Conservation (phyloP, 2,888 invertebrate genomes). For the Drosophila leonis region DNA sequence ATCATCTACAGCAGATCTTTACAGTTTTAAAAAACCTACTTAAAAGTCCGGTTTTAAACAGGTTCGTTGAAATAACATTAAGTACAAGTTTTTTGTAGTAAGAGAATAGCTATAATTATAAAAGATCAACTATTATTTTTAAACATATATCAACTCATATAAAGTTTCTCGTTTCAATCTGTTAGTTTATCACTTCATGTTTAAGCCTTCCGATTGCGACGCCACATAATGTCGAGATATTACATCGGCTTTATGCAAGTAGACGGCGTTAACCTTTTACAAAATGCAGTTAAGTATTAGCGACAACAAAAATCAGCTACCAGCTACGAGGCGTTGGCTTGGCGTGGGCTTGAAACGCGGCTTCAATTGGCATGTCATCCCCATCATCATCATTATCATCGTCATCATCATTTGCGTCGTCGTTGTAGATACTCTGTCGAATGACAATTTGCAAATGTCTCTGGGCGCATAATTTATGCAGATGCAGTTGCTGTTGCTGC, state of each 20-base stretch:
- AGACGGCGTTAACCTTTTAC: slow-evolving; percentile 57
- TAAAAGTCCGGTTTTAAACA: background rate
- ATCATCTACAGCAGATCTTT: background rate
- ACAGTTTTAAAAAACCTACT: background rate
- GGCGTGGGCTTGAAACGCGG: slow-evolving; percentile 49
- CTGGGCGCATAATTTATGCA: slow-evolving; percentile 75
- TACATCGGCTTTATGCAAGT: slow-evolving; percentile 32
- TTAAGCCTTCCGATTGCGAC: background rate
- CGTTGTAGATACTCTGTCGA: slow-evolving; percentile 40
- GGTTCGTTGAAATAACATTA: background rate
- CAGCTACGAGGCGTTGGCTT: slow-evolving; percentile 47
- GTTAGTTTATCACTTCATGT: background rate
- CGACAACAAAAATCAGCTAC: slow-evolving; percentile 9
- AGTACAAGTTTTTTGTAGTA: background rate
- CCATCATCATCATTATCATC: slow-evolving; percentile 35
- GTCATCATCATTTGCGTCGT: slow-evolving; percentile 23
- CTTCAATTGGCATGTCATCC: slow-evolving; percentile 48
- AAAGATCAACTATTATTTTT: background rate
- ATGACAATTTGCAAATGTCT: slow-evolving; percentile 77
- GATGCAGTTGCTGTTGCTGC: slow-evolving; percentile 49
- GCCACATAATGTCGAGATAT: slow-evolving; percentile 33
- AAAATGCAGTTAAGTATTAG: slow-evolving; percentile 46
- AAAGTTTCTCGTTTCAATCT: background rate
- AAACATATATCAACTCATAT: background rate
- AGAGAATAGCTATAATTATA: background rate